Percentiles rank a stretch among this genome's conserved stretches.
These are phyloP conservation scores for Argya squamiceps DNA, from an alignment of 2,797 vertebrate species.

Conservation along the genomic window DNA sequence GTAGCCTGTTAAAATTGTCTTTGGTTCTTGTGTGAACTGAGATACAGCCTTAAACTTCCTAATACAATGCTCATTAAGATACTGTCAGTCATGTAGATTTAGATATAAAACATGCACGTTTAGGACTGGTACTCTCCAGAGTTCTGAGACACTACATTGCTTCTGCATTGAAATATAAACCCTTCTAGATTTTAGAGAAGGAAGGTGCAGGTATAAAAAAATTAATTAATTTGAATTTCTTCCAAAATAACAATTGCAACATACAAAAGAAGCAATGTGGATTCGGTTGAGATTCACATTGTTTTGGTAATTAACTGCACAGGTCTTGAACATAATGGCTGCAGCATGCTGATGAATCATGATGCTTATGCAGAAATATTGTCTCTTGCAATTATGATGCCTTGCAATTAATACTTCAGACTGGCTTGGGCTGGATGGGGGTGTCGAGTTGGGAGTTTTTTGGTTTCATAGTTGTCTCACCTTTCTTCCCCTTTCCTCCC, in stretches of 20 bases:
- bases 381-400: neutral
- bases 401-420: neutral
- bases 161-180: neutral
- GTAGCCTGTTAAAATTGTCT: neutral
- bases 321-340: neutral
- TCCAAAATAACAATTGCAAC: conserved; percentile 15
- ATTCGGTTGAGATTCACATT: conserved; percentile 31
- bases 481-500: neutral
- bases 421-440: neutral
- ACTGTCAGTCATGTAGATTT: neutral
- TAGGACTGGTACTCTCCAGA: neutral
- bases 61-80: neutral
- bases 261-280: conserved; percentile 42
- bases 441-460: neutral
- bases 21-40: conserved; percentile 1
- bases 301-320: neutral
- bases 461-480: neutral
- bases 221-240: conserved; percentile 25
- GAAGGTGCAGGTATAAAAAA: neutral
- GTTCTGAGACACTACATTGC: neutral
- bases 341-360: neutral
- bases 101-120: neutral
- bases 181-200: neutral
- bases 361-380: conserved; percentile 29
- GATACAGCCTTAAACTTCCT: conserved; percentile 59